These are phyloP conservation scores for Craterocephalus amniculus DNA, from an alignment of 2,797 vertebrate genomes.

Conservation along the genomic window DNA sequence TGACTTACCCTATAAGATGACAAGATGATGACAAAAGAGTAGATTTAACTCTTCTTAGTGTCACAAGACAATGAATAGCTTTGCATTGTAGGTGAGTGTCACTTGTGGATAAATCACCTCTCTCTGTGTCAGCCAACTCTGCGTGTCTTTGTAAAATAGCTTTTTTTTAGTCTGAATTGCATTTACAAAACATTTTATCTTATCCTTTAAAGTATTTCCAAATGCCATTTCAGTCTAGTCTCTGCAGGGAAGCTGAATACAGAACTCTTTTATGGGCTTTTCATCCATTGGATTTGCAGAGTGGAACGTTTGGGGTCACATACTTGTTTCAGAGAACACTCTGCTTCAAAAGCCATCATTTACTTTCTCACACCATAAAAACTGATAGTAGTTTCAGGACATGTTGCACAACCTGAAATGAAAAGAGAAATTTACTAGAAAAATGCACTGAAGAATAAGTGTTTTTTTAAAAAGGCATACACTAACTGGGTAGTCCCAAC, in stretches of 20 bases:
- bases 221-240: constrained; percentile 59
- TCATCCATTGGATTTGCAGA: constrained; percentile 56
- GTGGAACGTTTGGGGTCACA: constrained; percentile 35
- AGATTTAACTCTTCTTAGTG: constrained; percentile 58
- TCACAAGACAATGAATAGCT: constrained; percentile 57
- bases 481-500: too few relatives aligned
- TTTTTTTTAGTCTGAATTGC: constrained; percentile 53
- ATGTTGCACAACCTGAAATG: background rate
- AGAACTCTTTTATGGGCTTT: constrained; percentile 54
- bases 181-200: constrained; percentile 66
- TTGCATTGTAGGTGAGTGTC: constrained; percentile 57
- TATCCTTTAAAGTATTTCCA: constrained; percentile 55
- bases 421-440: too few relatives aligned
- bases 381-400: constrained; percentile 13
- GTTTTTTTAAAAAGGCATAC: too few relatives aligned
- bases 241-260: constrained; percentile 41
- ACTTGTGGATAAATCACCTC: constrained; percentile 63
- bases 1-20: constrained; percentile 55
- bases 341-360: constrained; percentile 34
- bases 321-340: constrained; percentile 47
- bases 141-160: constrained; percentile 64
- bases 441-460: constrained; percentile 4
- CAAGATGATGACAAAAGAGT: constrained; percentile 64
- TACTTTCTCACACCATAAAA: constrained; percentile 24
- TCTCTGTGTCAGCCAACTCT: constrained; percentile 53